Evolutionary conservation across 2,888 invertebrate species (phyloP).

Genomic region (Oxytorus armatus): DNA sequence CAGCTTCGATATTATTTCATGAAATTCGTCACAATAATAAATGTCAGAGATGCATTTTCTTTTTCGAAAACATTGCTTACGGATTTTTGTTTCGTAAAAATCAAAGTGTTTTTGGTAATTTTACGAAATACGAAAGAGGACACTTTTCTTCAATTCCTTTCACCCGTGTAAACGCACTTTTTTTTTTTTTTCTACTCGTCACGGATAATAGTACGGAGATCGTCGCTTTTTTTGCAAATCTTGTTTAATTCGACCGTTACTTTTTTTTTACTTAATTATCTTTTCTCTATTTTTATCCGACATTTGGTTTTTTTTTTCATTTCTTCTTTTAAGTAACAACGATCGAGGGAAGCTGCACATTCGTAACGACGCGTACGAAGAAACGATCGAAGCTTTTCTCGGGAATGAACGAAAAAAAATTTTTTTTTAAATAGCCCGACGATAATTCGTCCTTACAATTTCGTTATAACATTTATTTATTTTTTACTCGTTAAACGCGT

Average conservation of each 20-base stretch:
- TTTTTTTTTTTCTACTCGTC: slow-evolving; percentile 6
- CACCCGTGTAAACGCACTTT: background rate
- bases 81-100: background rate
- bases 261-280: background rate
- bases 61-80: background rate
- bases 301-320: slow-evolving; percentile 14
- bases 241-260: slow-evolving; percentile 16
- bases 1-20: background rate
- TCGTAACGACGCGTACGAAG: background rate
- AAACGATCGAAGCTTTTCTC: background rate
- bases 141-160: slow-evolving; percentile 12
- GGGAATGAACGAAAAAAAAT: background rate
- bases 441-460: slow-evolving; percentile 1
- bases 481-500: slow-evolving; percentile 27
- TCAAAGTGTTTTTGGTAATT: slow-evolving; percentile 20
- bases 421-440: slow-evolving; percentile 14
- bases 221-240: slow-evolving; percentile 35
- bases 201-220: slow-evolving; percentile 24
- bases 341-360: background rate
- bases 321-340: background rate
- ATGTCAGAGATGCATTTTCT: background rate
- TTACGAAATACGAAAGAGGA: slow-evolving; percentile 25
- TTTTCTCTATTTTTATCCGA: background rate
- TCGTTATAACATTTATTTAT: slow-evolving; percentile 48
- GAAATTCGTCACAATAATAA: slow-evolving; percentile 15